A percentile compares a stretch with the other conserved stretches of the same genome.
Evolutionary conservation across 2,113 vertebrate genomes (phyloP).

Genomic region (Pseudorectes ferrugineus): DNA sequence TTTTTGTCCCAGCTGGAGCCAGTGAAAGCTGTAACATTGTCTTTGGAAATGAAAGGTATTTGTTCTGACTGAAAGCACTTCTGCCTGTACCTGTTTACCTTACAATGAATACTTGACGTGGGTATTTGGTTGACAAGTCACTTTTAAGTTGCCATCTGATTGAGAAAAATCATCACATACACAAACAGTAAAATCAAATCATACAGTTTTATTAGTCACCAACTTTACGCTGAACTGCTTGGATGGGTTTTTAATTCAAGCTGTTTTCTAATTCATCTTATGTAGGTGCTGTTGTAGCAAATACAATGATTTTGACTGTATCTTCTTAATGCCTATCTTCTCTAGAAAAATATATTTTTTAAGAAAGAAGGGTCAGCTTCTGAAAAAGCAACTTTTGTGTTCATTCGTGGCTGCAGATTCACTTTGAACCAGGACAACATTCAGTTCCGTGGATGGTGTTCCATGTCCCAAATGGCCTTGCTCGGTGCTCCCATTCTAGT

Average conservation of each 20-base stretch:
- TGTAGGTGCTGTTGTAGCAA: neutral
- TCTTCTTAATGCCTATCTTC: neutral
- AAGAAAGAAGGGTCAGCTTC: neutral
- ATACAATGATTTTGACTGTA: neutral
- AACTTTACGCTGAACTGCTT: neutral
- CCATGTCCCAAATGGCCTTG: neutral
- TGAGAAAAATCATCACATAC: neutral
- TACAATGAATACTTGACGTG: neutral
- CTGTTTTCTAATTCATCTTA: neutral
- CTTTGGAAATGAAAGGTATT: neutral
- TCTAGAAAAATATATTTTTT: neutral
- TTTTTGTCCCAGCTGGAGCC: neutral
- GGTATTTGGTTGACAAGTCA: neutral
- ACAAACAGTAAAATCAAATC: neutral
- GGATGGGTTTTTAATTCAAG: neutral
- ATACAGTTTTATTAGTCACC: neutral
- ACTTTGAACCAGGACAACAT: neutral
- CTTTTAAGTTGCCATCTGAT: neutral
- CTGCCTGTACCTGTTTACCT: neutral
- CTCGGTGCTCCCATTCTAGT: neutral
- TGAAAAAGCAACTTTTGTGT: neutral
- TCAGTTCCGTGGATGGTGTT: neutral
- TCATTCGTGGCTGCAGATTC: neutral
- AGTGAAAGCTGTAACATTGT: neutral
- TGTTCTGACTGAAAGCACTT: neutral